These are phyloP conservation scores for Genyomyrus donnyi DNA, from an alignment of 2,113 vertebrate genomes.

Conservation along the genomic window DNA sequence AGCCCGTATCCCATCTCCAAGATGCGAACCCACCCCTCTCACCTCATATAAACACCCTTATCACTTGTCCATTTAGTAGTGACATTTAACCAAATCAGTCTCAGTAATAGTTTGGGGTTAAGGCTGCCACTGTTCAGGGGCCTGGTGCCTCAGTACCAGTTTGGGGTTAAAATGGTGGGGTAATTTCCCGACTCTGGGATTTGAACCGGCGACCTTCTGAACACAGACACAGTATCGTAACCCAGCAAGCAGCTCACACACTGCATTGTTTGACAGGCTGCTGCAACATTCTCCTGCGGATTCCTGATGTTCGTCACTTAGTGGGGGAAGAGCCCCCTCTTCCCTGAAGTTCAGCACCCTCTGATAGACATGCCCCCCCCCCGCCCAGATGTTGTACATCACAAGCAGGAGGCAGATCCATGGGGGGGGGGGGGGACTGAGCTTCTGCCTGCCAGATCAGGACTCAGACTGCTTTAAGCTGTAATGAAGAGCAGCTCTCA, in stretches of 20 bases:
- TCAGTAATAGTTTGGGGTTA: neutral
- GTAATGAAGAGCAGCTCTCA: neutral
- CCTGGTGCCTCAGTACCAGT: neutral
- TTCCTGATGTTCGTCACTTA: neutral
- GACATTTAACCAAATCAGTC: neutral
- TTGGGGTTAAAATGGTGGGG: neutral
- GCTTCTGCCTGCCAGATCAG: neutral
- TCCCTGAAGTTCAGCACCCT: neutral
- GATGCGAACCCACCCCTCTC: neutral
- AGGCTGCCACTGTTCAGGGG: neutral
- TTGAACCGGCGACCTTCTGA: neutral
- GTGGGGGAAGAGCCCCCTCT: neutral
- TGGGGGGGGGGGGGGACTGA: neutral
- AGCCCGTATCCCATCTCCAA: neutral
- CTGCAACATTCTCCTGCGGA: neutral
- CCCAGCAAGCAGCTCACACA: neutral
- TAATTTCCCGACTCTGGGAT: neutral
- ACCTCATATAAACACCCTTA: neutral
- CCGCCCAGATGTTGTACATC: neutral
- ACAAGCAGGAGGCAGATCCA: neutral
- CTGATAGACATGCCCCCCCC: neutral
- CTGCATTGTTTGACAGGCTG: neutral
- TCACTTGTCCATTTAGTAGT: neutral
- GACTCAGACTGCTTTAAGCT: neutral
- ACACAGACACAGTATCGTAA: neutral